Base-by-base conservation (phyloP, 2,113 vertebrate species). In the Onychostoma macrolepis region DNA sequence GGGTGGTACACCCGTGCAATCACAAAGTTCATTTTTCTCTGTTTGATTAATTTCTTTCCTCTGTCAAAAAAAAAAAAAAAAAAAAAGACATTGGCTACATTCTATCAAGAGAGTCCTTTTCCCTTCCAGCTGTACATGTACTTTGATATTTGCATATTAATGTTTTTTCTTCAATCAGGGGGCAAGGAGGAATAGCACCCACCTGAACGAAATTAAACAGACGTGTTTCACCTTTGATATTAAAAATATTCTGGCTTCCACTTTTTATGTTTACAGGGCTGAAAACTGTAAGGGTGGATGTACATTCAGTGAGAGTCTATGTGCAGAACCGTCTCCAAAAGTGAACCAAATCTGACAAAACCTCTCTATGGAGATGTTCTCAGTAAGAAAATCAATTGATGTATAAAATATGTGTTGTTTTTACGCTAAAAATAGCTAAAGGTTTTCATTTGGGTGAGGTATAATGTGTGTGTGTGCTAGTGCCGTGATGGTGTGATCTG, bases 21-120 rank as follows among this genome's bases (percentile, higher is more conserved):
- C 94, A 94, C 93, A 95, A 83, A 95, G 94, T 91, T 93, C 92
- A 96, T 96, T 91, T 95, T 95, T 94, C 94, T 93, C 93, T 92
- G 95, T 96, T 96, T 96, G 95, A 97, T 97, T 97, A 96, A 96
- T 97, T 97, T 96, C 94, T 63, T 94, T 95, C 95, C 95, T 95
- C 94, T 94, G 48, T 69, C 17, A 87, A 65, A 87, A 86, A 58
- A 26, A 94, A 94, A 95, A 50, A 95, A 87, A 65, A 87, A 86
- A 58, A 26, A 94, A 94, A 95, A 50, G 95, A 95, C 95, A 93
- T 93, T 94, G 94, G 96, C 96, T 96, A 95, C 95, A 94, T 86
- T 95, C 93, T 94, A 95, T 95, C 96, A 96, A 96, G 95, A 95
- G 94, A 96, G 96, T 95, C 94, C 80, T 93, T 96, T 95, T 87